phyloP scores from a whole-genome alignment of 2,113 vertebrate species.

The Emydocephalus ijimae region DNA sequence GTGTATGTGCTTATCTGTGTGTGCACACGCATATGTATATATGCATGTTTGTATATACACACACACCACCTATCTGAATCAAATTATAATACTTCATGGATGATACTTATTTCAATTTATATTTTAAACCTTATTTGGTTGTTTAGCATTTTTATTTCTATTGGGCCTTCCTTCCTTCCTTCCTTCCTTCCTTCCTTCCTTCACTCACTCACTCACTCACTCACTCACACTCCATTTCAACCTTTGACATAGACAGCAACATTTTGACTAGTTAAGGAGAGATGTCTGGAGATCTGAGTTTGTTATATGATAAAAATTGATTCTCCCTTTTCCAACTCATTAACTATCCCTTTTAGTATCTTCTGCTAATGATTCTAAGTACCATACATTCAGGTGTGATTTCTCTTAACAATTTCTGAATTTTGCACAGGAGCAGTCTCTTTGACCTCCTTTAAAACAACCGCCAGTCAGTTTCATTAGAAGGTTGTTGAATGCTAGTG shows the following conservation, averaged over 20 bases:
- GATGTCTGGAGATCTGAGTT: neutral
- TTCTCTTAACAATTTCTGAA: neutral
- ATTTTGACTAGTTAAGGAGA: neutral
- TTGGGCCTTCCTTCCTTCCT: neutral
- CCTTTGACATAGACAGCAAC: neutral
- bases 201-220: neutral
- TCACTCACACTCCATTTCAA: neutral
- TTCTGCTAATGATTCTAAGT: neutral
- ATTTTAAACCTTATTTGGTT: neutral
- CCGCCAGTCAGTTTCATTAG: neutral
- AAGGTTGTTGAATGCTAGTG: neutral
- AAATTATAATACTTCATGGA: neutral
- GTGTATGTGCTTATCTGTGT: neutral
- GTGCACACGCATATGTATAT: accelerated
- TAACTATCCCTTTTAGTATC: neutral
- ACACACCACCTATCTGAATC: neutral
- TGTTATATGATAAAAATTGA: neutral
- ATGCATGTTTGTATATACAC: neutral
- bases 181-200: neutral
- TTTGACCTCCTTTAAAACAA: neutral
- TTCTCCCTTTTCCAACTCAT: neutral
- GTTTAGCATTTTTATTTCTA: neutral
- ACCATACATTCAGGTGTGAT: neutral
- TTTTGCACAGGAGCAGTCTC: neutral
- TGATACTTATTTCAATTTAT: neutral